Base-by-base conservation (phyloP, 2,888 invertebrate species). In the Palloptera scutellata region DNA sequence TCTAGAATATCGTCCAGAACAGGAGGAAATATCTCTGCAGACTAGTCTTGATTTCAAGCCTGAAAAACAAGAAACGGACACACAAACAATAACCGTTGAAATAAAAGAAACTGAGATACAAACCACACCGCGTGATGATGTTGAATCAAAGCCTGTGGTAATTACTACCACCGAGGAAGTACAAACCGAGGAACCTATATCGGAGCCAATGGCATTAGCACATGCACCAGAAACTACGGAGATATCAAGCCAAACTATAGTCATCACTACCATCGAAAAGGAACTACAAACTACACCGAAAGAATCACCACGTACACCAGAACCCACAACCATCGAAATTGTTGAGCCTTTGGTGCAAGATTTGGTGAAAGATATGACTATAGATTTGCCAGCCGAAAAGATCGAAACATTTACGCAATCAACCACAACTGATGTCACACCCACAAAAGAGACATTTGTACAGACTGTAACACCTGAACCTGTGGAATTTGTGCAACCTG, bases 71-170 rank as follows among this genome's bases (percentile, higher is more conserved):
- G 84, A 84, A 63, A 78, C 75, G 40, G 84, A 84, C 52, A 78
- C 81, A 1, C 86, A 86, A 72, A 86, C 86, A 0, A 58, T 78
- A 20, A 55, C 72, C 30, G 71, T 83, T 2, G 78, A 82, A 52
- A 78, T 81, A 1, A 72, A 75, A 1, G 86, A 86, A 72, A 82
- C 82, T 0, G 85, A 85, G 68, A 77, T 79, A 2, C 85, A 85
- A 75, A 81, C 82, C 17, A 76, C 78, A 12, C 77, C 79, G 1
- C 65, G 76, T 12, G 68, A 67, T 20, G 74, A 73, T 66, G 8
- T 41, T 43, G 30, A 30, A 30, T 2, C 2, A 30, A 58, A 64
- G 30, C n/a, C 54, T 15, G 11, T 51, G n/a, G 41, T 66, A 43
- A 58, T 63, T 5, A 51, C 45, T 86, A 77, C 85, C 79, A 48